Evolutionary conservation across 1,140 invertebrate species (phyloP).

Genomic region (Neodiprion pinetum): DNA sequence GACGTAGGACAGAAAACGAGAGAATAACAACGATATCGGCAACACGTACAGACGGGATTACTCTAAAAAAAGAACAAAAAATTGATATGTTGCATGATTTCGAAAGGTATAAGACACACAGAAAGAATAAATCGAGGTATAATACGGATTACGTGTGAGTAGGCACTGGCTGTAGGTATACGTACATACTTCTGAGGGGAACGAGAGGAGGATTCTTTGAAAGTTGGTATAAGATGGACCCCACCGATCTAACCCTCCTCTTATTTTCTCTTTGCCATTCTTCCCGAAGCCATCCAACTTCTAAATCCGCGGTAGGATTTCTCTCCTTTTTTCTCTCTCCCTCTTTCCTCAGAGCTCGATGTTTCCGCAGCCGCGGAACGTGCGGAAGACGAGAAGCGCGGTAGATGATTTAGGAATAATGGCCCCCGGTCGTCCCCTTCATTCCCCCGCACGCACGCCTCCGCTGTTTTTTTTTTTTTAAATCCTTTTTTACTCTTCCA

Average conservation of each 20-base stretch:
- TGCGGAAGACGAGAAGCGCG: neutral
- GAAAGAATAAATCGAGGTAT: too few relatives aligned
- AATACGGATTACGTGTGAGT: too few relatives aligned
- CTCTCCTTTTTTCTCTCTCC: neutral
- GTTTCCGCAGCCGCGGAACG: too few relatives aligned
- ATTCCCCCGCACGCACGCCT: neutral
- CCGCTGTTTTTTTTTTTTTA: neutral
- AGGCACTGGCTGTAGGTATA: neutral
- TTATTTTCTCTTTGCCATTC: conserved; percentile 1
- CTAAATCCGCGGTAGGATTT: neutral
- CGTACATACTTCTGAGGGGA: neutral
- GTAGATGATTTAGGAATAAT: neutral
- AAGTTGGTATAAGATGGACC: neutral
- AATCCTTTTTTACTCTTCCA: conserved; percentile 6
- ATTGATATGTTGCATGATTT: too few relatives aligned
- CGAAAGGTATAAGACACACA: too few relatives aligned
- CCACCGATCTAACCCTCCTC: neutral
- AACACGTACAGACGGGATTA: too few relatives aligned
- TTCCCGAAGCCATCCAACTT: conserved; percentile 3
- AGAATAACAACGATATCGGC: too few relatives aligned
- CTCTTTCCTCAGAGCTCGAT: too few relatives aligned
- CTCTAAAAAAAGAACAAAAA: too few relatives aligned
- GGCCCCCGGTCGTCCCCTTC: neutral
- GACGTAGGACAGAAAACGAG: too few relatives aligned
- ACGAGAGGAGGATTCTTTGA: neutral